A percentile compares a stretch with the other conserved stretches of the same genome.
Conservation (phyloP, 2,113 vertebrate genomes). For the Dinomys branickii region DNA sequence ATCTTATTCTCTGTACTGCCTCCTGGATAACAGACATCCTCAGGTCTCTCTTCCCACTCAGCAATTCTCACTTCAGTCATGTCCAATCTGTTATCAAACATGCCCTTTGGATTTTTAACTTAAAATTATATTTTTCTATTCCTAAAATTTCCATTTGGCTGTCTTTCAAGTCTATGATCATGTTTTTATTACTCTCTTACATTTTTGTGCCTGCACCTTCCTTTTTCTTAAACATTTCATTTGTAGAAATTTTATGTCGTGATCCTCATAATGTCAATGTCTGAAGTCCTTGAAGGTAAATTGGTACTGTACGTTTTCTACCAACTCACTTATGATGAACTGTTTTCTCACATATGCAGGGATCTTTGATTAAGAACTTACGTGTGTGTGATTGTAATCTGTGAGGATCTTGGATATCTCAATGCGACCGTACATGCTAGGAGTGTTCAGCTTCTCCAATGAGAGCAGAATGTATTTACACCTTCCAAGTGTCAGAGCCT, state of each 20-base stretch:
- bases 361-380: slow-evolving; percentile 24
- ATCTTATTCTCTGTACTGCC: background rate
- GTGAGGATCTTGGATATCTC: background rate
- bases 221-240: slow-evolving; percentile 42
- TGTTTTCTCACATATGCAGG: background rate
- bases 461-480: background rate
- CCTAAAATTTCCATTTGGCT: background rate
- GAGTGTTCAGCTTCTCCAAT: background rate
- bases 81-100: background rate
- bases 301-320: slow-evolving; percentile 18
- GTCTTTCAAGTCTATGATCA: background rate
- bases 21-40: background rate
- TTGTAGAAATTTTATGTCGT: slow-evolving; percentile 45
- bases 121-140: background rate
- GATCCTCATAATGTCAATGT: slow-evolving; percentile 1
- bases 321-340: background rate
- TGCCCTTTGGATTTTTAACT: background rate
- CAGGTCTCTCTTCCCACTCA: background rate
- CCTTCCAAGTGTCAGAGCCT: background rate
- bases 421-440: background rate
- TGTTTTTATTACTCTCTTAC: background rate
- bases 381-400: slow-evolving; percentile 37
- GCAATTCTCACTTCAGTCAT: background rate
- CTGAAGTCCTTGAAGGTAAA: slow-evolving; percentile 23
- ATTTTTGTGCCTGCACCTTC: background rate